These are phyloP conservation scores for Casuarius casuarius DNA, from an alignment of 2,113 vertebrate species.

Conservation along the genomic window DNA sequence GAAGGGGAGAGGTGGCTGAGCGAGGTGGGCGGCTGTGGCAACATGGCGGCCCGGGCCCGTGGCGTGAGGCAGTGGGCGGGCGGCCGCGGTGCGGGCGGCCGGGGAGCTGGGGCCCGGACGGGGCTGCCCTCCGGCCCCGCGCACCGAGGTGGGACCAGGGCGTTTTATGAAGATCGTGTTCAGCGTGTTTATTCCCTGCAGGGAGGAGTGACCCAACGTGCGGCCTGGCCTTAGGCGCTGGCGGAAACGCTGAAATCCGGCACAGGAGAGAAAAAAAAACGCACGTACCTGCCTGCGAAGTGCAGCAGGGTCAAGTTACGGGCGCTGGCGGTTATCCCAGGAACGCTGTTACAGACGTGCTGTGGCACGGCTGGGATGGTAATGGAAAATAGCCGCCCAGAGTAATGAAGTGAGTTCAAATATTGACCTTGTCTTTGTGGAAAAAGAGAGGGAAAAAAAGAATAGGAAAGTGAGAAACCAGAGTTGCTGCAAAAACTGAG, in stretches of 20 bases:
- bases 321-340: background rate
- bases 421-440: background rate
- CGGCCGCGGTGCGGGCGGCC: too few relatives aligned
- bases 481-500: background rate
- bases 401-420: background rate
- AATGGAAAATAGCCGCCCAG: background rate
- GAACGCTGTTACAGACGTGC: background rate
- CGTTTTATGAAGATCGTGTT: too few relatives aligned
- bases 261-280: background rate
- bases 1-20: accelerated
- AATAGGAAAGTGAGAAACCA: background rate
- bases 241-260: background rate
- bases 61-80: background rate
- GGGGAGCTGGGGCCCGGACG: too few relatives aligned
- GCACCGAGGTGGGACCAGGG: background rate
- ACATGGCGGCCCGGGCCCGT: background rate
- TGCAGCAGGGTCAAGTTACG: background rate
- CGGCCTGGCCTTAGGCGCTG: background rate
- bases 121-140: too few relatives aligned
- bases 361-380: background rate
- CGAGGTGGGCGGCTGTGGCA: background rate
- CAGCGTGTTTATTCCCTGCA: background rate
- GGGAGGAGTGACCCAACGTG: background rate
- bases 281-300: background rate
- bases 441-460: background rate